A percentile compares a stretch with the other conserved stretches of the same genome.
phyloP scores from a whole-genome alignment of 35 echinoderm and acorn worm genomes.

The Acanthaster planci region DNA sequence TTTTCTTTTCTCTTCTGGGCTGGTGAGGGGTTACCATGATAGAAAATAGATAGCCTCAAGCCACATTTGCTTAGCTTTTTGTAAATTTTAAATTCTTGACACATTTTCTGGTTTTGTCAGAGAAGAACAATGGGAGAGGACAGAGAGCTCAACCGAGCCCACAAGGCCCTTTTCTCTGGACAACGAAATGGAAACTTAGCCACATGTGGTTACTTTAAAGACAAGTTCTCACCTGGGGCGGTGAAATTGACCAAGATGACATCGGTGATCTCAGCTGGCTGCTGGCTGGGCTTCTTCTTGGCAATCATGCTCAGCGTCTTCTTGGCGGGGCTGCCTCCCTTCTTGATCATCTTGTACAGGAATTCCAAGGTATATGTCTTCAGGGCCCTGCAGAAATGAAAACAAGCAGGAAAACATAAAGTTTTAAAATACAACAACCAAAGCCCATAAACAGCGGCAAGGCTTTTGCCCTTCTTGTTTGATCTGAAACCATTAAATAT shows the following conservation, averaged over 20 bases:
- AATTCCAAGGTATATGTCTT: slow-evolving; percentile 72
- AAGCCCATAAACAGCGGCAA: no score
- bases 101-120: no score
- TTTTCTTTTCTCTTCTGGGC: no score
- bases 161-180: background rate
- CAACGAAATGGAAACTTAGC: background rate
- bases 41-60: no score
- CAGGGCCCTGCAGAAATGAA: slow-evolving; percentile 57
- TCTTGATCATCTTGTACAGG: slow-evolving; percentile 58
- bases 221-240: slow-evolving; percentile 75
- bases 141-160: no score
- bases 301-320: slow-evolving; percentile 43
- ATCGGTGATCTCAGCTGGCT: slow-evolving; percentile 66
- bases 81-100: no score
- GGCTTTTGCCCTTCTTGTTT: no score
- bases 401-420: background rate
- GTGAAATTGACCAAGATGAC: slow-evolving; percentile 79
- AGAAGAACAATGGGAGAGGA: no score
- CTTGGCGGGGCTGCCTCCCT: slow-evolving; percentile 39
- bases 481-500: background rate
- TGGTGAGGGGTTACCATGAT: no score
- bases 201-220: background rate
- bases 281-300: background rate
- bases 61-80: no score
- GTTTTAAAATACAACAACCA: no score